Conservation (phyloP, 1,140 invertebrate species). For the Mercenaria mercenaria region DNA sequence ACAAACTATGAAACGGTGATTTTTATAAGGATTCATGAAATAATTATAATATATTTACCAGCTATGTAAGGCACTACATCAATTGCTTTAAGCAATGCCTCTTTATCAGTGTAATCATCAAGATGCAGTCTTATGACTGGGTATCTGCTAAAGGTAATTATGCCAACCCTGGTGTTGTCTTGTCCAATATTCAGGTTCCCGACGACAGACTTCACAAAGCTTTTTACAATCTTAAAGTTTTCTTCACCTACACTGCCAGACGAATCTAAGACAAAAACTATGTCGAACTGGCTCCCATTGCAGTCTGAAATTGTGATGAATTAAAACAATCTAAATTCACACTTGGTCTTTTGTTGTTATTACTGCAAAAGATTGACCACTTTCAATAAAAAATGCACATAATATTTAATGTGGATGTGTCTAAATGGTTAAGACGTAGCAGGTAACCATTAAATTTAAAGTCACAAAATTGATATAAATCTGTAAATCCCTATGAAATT, state of each 20-base stretch:
- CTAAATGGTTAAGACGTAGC: no score
- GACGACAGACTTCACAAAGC: slow-evolving; percentile 54
- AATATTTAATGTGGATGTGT: no score
- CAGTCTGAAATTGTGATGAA: slow-evolving; percentile 49
- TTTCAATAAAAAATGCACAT: no score
- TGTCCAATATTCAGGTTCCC: slow-evolving; percentile 28
- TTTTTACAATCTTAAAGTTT: slow-evolving; percentile 38
- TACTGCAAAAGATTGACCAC: no score
- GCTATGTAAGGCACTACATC: slow-evolving; percentile 23
- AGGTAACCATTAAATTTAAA: no score
- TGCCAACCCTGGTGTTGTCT: slow-evolving; percentile 16
- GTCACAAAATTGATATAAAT: no score
- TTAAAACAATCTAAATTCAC: background rate
- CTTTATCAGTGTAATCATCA: background rate
- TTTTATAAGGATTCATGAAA: no score
- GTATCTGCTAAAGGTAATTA: slow-evolving; percentile 38
- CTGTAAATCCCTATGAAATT: no score
- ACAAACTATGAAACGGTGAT: no score
- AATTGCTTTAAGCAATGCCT: background rate
- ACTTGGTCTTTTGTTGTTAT: no score
- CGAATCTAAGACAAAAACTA: slow-evolving; percentile 67
- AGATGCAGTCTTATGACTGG: slow-evolving; percentile 12
- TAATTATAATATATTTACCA: slow-evolving; percentile 61
- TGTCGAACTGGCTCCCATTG: slow-evolving; percentile 34
- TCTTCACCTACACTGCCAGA: slow-evolving; percentile 62